Conservation (phyloP, 1,140 invertebrate species). For the Drosophila nannoptera region DNA sequence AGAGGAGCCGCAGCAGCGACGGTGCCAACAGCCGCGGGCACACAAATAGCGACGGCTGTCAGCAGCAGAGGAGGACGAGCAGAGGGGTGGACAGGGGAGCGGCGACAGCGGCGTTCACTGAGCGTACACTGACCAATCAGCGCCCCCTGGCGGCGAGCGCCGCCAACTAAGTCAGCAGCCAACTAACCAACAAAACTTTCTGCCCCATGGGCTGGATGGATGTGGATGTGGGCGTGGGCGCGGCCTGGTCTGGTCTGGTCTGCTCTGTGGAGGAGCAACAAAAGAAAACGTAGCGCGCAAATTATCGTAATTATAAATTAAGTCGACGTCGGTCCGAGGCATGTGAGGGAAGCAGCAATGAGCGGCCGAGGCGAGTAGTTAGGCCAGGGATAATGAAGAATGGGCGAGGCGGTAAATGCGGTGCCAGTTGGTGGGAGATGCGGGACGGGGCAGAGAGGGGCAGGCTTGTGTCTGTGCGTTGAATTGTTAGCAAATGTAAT, state of each 20-base stretch:
- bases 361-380: neutral
- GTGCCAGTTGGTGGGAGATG: neutral
- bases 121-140: slow-evolving; percentile 49
- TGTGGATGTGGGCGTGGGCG: neutral
- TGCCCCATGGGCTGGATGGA: neutral
- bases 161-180: slow-evolving; percentile 42
- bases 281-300: slow-evolving; percentile 77
- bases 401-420: neutral
- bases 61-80: slow-evolving; percentile 13
- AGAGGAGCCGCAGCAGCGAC: neutral
- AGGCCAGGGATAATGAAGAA: slow-evolving; percentile 3
- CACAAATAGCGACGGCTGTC: slow-evolving; percentile 24
- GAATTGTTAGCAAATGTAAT: slow-evolving; percentile 62
- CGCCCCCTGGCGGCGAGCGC: slow-evolving; percentile 16
- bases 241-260: too few relatives aligned
- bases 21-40: slow-evolving; percentile 13
- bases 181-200: slow-evolving; percentile 69
- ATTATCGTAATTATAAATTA: slow-evolving; percentile 78
- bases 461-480: slow-evolving; percentile 20
- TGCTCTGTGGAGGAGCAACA: slow-evolving; percentile 43
- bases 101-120: neutral
- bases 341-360: slow-evolving; percentile 10
- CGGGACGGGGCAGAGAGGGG: neutral
- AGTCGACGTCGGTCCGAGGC: slow-evolving; percentile 65
- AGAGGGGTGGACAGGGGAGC: neutral